phyloP scores from a whole-genome alignment of 2,888 invertebrate species.

The Coenonympha arcania region DNA sequence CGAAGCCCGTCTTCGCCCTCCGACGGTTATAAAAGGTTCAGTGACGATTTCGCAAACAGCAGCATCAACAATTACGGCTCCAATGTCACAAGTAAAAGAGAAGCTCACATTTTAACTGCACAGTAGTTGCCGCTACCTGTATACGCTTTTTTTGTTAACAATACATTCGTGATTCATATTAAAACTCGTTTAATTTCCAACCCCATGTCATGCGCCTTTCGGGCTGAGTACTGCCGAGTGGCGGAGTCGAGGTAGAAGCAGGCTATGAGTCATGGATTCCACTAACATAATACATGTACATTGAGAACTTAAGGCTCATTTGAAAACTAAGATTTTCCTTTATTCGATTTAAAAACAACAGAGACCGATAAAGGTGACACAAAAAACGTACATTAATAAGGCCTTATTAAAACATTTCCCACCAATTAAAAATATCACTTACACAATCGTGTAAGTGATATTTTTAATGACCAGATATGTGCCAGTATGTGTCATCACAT shows the following conservation, averaged over 20 bases:
- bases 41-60: slow-evolving; percentile 75
- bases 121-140: slow-evolving; percentile 60
- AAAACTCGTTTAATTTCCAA: slow-evolving; percentile 62
- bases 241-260: slow-evolving; percentile 47
- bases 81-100: slow-evolving; percentile 75
- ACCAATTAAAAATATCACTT: no score
- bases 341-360: no score
- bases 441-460: no score
- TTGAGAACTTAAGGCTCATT: no score
- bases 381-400: no score
- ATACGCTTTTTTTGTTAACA: slow-evolving; percentile 68
- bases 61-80: slow-evolving; percentile 77
- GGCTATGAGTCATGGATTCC: slow-evolving; percentile 53
- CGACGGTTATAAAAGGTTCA: slow-evolving; percentile 78
- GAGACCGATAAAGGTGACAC: no score
- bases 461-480: no score
- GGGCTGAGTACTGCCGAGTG: slow-evolving; percentile 30
- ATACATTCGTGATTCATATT: slow-evolving; percentile 59
- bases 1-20: slow-evolving; percentile 75
- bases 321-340: no score
- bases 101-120: slow-evolving; percentile 62
- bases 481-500: no score
- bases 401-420: no score
- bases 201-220: slow-evolving; percentile 38
- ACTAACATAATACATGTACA: slow-evolving; percentile 28